Evolutionary conservation across 2,113 vertebrate genomes (phyloP).

Genomic region (Mus musculus): DNA sequence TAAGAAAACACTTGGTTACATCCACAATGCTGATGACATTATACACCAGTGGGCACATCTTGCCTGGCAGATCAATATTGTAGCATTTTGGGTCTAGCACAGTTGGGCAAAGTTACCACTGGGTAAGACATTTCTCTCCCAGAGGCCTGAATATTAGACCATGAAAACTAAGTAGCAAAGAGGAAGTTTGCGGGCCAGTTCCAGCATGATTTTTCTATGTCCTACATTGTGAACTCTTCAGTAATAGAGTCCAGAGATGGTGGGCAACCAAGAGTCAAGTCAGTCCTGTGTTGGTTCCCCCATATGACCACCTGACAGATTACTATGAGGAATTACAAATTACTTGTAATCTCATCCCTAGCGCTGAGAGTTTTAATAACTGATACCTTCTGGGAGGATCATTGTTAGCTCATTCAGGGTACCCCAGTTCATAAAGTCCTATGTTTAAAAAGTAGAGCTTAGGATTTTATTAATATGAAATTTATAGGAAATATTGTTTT

Average conservation of each 20-base stretch:
- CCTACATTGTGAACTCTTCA: background rate
- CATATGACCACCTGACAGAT: background rate
- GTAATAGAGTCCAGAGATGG: background rate
- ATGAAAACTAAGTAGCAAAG: background rate
- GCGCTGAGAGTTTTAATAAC: background rate
- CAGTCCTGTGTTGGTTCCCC: background rate
- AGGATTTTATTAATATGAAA: background rate
- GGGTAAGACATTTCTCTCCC: background rate
- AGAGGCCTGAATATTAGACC: background rate
- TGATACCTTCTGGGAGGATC: background rate
- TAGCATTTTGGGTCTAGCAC: background rate
- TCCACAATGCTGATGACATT: background rate
- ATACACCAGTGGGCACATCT: background rate
- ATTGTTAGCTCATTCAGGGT: background rate
- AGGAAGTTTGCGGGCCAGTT: background rate
- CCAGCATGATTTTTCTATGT: background rate
- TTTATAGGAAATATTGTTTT: background rate
- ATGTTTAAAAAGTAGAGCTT: background rate
- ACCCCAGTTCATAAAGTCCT: background rate
- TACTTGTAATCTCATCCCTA: background rate
- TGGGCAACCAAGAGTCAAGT: background rate
- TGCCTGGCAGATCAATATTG: background rate
- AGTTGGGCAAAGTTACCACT: background rate
- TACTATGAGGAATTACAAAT: no score
- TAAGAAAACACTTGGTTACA: background rate